Conservation (phyloP, 2,113 vertebrate species). For the Sapayoa aenigma region DNA sequence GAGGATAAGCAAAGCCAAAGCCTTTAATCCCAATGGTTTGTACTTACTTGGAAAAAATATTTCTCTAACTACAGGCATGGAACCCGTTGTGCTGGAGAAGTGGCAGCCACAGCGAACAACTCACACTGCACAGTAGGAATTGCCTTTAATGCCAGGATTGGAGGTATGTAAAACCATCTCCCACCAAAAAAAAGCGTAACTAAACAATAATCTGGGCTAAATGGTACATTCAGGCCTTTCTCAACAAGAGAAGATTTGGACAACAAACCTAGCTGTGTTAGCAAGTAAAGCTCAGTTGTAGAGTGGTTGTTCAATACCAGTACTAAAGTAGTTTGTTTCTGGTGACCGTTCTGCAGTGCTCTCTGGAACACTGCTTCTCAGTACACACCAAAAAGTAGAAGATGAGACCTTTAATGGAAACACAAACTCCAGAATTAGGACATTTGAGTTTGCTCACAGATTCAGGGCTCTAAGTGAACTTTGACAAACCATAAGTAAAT, state of each 20-base stretch:
- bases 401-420: background rate
- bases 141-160: conserved; percentile 96
- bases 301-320: background rate
- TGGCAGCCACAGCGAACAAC: conserved; percentile 96
- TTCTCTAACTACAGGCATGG: conserved; percentile 88
- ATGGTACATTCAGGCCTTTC: background rate
- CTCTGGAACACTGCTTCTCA: background rate
- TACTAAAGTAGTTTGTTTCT: background rate
- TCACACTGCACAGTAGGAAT: conserved; percentile 97
- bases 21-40: background rate
- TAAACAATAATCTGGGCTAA: background rate
- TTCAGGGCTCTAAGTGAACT: background rate
- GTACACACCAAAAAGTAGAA: background rate
- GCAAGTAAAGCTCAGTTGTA: background rate
- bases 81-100: conserved; percentile 97
- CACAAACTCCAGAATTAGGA: background rate
- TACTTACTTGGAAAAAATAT: conserved; percentile 65
- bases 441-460: background rate
- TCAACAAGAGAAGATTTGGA: background rate
- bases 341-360: background rate
- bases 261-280: background rate
- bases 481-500: background rate
- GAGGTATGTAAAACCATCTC: conserved; percentile 81
- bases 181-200: background rate
- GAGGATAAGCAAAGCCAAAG: background rate